Base-by-base conservation (phyloP, 2,888 invertebrate genomes). In the Miltochrista miniata region DNA sequence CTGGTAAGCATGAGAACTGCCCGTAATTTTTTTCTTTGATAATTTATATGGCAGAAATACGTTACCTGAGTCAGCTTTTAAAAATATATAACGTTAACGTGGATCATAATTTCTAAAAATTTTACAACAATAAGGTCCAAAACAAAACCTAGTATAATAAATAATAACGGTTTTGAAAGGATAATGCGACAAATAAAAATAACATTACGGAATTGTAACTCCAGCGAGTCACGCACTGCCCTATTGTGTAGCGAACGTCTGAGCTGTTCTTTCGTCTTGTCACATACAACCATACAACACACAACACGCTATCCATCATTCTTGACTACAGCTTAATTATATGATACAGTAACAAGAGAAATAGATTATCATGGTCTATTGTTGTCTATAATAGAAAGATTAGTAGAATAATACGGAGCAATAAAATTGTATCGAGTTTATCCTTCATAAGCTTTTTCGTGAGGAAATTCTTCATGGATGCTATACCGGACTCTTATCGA, bases 301-400 rank as follows among this genome's bases (percentile, higher is more conserved):
- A 29, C 44, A 11, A 40, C 34, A 37, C 7, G 14, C 33, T 24
- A 46, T 51, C 46, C 37, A 51, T 51, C 46, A 42, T 46, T 29
- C 51, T 37, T 37, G 39, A 33, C 34, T 37, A 51, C 49, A 63
- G 50, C 54, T 56, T 64, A 59, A 67, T 64, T 56, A 64, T 49
- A 57, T 47, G 47, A 59, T 55, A 51, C 55, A 54, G 48, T 64
- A 62, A 67, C 68, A 63, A 59, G 36, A 11, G 46, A 55, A 67
- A 63, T 47, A 48, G 53, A 63, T 64, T 52, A 56, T 67, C 56
- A 62, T 47, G 40, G 14, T 18, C 38, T 52, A 45, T 63, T 63
- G 50, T 55, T 58, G 33, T 42, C 18, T 48, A 43, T 39, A 43
- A 45, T 40, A 41, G 29, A 31, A 18, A 13, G 42, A 33, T 35